Percentiles rank a stretch among this genome's conserved stretches.
These are phyloP conservation scores for Hypomecis atomaria DNA, from an alignment of 2,888 invertebrate species.

Conservation along the genomic window DNA sequence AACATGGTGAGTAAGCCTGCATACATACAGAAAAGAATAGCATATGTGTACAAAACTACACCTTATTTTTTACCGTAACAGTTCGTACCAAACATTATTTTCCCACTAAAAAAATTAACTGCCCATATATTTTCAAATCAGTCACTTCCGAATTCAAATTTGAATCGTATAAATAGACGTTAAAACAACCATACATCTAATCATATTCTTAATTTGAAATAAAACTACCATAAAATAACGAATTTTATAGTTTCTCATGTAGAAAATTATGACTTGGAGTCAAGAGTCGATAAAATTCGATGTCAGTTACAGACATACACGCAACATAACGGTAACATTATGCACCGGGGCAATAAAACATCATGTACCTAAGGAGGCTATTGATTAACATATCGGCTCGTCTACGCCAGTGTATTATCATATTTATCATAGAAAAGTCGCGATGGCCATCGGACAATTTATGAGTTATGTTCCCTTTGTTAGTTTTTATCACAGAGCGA, in stretches of 20 bases:
- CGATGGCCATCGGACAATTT: constrained; percentile 49
- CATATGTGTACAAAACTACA: too few relatives aligned
- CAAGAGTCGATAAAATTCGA: constrained; percentile 15
- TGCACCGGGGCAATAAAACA: constrained; percentile 23
- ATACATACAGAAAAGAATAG: too few relatives aligned
- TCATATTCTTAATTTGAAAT: constrained; percentile 2
- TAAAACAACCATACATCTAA: too few relatives aligned
- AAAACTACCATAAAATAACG: constrained; percentile 6
- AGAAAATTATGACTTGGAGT: constrained; percentile 14
- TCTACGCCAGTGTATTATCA: constrained; percentile 36
- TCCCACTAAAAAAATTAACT: too few relatives aligned
- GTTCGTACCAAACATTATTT: too few relatives aligned
- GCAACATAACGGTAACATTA: constrained; percentile 24
- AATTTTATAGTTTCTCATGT: constrained; percentile 14
- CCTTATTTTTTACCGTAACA: too few relatives aligned
- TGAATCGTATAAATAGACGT: too few relatives aligned
- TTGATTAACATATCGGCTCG: constrained; percentile 33
- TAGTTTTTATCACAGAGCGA: not conserved
- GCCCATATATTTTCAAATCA: too few relatives aligned
- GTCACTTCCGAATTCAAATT: too few relatives aligned
- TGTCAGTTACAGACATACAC: constrained; percentile 14
- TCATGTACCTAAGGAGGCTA: constrained; percentile 27
- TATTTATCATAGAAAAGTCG: constrained; percentile 47
- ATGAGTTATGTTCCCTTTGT: constrained; percentile 39
- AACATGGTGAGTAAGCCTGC: too few relatives aligned